These are phyloP conservation scores for Pseudomyrmex sp. DNA, from an alignment of 1,140 invertebrate species.

Conservation along the genomic window DNA sequence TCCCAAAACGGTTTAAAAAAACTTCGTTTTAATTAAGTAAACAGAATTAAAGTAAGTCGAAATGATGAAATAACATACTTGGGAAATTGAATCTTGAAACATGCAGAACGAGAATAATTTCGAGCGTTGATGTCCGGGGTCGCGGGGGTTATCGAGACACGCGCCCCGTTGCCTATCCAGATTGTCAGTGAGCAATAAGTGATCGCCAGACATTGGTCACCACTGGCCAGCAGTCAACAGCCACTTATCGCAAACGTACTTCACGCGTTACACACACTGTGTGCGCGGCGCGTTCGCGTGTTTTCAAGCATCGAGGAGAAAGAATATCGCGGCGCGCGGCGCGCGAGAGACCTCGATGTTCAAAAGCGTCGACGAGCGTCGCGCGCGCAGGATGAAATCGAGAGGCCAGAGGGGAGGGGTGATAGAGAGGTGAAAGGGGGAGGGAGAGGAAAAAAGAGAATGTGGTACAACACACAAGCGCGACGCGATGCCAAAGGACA, in stretches of 20 bases:
- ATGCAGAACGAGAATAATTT: background rate
- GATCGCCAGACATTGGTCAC: background rate
- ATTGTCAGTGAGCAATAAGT: conserved; percentile 37
- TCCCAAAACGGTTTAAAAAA: no score
- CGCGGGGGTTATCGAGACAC: background rate
- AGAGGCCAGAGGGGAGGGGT: background rate
- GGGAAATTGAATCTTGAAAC: background rate
- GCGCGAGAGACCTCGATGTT: background rate
- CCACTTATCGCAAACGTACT: conserved; percentile 34
- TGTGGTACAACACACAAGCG: background rate
- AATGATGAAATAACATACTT: no score
- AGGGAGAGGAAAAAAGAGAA: conserved; percentile 17
- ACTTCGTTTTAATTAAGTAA: no score
- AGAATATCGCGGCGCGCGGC: background rate
- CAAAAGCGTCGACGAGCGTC: background rate
- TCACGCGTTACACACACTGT: no score
- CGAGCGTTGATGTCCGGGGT: background rate
- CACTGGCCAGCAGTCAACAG: conserved; percentile 18
- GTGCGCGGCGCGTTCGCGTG: background rate
- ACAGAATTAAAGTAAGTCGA: no score
- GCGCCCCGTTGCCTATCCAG: conserved; percentile 17
- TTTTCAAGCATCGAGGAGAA: background rate
- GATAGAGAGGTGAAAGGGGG: background rate
- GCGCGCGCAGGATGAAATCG: background rate
- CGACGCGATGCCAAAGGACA: conserved; percentile 16